Base-by-base conservation (phyloP, 2,888 invertebrate species). In the Agonopterix arenella region DNA sequence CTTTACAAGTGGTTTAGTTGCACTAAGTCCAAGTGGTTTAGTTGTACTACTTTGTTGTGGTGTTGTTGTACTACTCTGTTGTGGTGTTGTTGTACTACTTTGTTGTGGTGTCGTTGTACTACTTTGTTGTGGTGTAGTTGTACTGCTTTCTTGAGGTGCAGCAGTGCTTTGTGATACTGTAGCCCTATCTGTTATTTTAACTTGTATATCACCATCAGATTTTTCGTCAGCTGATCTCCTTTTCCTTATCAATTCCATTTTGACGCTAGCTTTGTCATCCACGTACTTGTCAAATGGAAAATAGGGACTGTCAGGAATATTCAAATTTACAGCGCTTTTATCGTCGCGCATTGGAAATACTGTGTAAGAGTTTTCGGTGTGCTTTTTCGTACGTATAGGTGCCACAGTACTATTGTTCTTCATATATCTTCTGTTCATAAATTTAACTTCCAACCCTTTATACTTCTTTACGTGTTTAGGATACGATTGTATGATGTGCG, bases 291-390 rank as follows among this genome's bases (percentile, higher is more conserved):
- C 67, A 2, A 60, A 37, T 4, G 70, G 66, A 42, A 80, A 78
- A 47, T 68, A 70, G 0, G 68, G 70, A 43, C 76, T 81, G 1
- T 76, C 72, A 0, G 76, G 74, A 0, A 70, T 54, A 16, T 58
- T 54, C 0, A 47, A 4, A 2, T 28, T 11, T 43, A 7, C 28
- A 10, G 10, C 8, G 4, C 44, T 47, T 3, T 51, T 55, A 11
- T 56, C 40, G 8, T 46, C 46, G 1, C 2, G 36, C 8, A 5
- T 44, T 11, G 76, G 70, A 40, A 80, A 84, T 0, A 52, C 76
- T 0, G 83, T 83, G 44, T 80, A 84, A 28, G 28, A 28, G 7
- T 28, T 28, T 28, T 28, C 28, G 28, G 5, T 28, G 28, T 28
- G 28, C 28, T 28, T 28, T 28, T 28, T 28, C 28, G 28, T 28